These are phyloP conservation scores for Zoanthus gigantus DNA, from an alignment of 92 coral and sea anemone species.

Conservation along the genomic window DNA sequence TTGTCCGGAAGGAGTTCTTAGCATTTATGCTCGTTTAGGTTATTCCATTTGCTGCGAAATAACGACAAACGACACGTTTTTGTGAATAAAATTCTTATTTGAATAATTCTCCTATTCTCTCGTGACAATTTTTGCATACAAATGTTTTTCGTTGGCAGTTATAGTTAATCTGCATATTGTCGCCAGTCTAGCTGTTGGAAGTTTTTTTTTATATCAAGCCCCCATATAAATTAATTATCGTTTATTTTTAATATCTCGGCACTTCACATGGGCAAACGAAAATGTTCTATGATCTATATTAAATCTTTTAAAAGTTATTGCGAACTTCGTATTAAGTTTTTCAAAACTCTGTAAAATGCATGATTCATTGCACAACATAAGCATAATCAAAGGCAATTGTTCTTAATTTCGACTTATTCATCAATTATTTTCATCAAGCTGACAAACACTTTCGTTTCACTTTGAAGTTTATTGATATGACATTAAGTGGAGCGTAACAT, in stretches of 20 bases:
- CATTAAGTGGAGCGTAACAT: not conserved
- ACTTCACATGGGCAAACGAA: not conserved
- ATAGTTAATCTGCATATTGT: constrained; percentile 1
- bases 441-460: not conserved
- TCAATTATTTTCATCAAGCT: not conserved
- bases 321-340: not conserved
- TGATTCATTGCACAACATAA: too few relatives aligned
- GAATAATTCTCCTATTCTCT: not conserved
- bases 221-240: not conserved
- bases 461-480: not conserved
- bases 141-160: not conserved
- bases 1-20: constrained; percentile 11
- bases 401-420: too few relatives aligned
- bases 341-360: too few relatives aligned
- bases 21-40: not conserved
- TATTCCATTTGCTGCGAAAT: not conserved
- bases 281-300: not conserved
- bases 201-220: not conserved
- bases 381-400: too few relatives aligned
- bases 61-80: not conserved
- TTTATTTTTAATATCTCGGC: not conserved
- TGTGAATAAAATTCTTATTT: not conserved
- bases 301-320: not conserved
- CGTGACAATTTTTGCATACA: not conserved
- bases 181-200: not conserved